Evolutionary conservation across 2,113 vertebrate genomes (phyloP), one percentile per base, ranked within the genome.

Genomic region (Aythya baeri): DNA sequence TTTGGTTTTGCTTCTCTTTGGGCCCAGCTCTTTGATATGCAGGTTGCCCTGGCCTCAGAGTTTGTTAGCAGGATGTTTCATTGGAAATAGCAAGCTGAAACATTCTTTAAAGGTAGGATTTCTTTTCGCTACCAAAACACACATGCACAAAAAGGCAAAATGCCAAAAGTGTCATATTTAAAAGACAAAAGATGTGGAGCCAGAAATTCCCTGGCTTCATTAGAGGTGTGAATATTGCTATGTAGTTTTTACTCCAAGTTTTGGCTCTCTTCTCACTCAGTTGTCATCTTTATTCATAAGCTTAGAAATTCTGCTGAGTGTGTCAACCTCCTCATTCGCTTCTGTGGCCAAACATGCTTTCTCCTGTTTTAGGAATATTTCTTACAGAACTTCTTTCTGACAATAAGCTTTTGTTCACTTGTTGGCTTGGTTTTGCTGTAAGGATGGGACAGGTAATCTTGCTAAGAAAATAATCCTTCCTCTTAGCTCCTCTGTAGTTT

Each of bases 151-250:
- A 70, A 58, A 91, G 80, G 91, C 86, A 89, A 94, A 84, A 80
- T 91, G 91, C 92, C 93, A 92, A 78, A 94, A 85, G 91, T 76
- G 67, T 91, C 74, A 41, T 74, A 83, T 89, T 91, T 88, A 84
- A 93, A 91, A 66, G 66, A 91, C 46, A 93, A 79, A 88, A 86
- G 41, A 76, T 43, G 11, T 41, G 59, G 74, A 94, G 91, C 91
- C 94, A 96, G 81, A 92, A 94, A 93, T 96, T 95, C 62, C 43
- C 71, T 96, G 93, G 92, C 95, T 96, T 94, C 25, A 0, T 93
- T 91, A 91, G 77, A 95, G 73, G 92, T 95, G 93, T 92, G 88
- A 96, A 92, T 89, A 95, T 82, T 87, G 59, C 88, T 83, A 6
- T 86, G 80, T 72, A 73, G 77, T 46, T 91, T 95, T 92, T 90